phyloP scores from a whole-genome alignment of 2,888 invertebrate genomes.

The Brenthis ino region DNA sequence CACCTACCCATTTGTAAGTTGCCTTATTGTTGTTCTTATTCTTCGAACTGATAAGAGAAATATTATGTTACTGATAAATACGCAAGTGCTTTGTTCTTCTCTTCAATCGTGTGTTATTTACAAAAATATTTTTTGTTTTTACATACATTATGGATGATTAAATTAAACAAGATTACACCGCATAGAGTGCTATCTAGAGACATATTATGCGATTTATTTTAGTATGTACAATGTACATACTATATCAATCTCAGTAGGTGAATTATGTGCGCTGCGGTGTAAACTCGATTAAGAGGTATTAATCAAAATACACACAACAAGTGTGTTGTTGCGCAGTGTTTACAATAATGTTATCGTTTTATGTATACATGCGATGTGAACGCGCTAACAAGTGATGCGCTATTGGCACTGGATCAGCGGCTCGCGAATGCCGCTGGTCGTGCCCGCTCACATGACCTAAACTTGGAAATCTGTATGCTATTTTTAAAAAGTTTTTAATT shows the following conservation, averaged over 20 bases:
- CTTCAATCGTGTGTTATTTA: background rate
- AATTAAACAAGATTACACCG: background rate
- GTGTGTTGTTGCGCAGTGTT: slow-evolving; percentile 62
- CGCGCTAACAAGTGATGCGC: slow-evolving; percentile 63
- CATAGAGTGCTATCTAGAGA: background rate
- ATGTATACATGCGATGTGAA: slow-evolving; percentile 53
- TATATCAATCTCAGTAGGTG: slow-evolving; percentile 1
- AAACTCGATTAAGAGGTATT: slow-evolving; percentile 54
- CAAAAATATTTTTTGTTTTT: background rate
- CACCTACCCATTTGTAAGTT: slow-evolving; percentile 66
- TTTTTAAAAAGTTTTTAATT: slow-evolving; percentile 71
- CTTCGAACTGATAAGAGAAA: background rate
- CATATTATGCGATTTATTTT: slow-evolving; percentile 8
- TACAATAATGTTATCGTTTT: slow-evolving; percentile 66
- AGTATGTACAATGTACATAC: slow-evolving; percentile 5
- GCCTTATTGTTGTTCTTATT: background rate
- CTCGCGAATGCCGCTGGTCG: slow-evolving; percentile 56
- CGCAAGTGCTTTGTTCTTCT: background rate
- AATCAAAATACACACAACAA: slow-evolving; percentile 52
- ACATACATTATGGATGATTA: background rate
- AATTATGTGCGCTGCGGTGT: slow-evolving; percentile 33
- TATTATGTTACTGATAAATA: background rate
- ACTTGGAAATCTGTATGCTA: slow-evolving; percentile 61
- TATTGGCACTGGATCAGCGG: slow-evolving; percentile 68
- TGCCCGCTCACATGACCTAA: slow-evolving; percentile 70